phyloP scores from a whole-genome alignment of 2,797 vertebrate species.

The Galaxias olidus region DNA sequence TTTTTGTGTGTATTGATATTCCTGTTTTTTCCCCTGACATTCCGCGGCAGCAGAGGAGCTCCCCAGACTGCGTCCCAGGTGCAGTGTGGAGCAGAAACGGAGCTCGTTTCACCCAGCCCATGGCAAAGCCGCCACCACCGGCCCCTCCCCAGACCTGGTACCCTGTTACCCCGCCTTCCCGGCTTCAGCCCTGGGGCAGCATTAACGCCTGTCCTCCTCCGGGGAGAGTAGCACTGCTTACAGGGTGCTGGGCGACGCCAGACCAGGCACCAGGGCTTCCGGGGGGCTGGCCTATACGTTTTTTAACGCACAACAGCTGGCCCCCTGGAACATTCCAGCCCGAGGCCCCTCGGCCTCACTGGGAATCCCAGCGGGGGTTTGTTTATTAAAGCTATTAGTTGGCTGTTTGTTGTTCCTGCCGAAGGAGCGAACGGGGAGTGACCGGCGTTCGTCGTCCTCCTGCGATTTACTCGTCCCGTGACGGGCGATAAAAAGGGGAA shows the following conservation, averaged over 20 bases:
- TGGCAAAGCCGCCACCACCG: slow-evolving; percentile 20
- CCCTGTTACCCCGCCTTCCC: slow-evolving; percentile 34
- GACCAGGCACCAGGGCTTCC: slow-evolving; percentile 57
- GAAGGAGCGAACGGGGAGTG: slow-evolving; percentile 57
- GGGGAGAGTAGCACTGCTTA: slow-evolving; percentile 49
- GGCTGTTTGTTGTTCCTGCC: slow-evolving; percentile 75
- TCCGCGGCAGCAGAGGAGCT: slow-evolving; percentile 21
- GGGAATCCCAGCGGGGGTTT: slow-evolving; percentile 73
- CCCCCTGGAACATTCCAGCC: slow-evolving; percentile 76
- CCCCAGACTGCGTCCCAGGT: slow-evolving; percentile 69
- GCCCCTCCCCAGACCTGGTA: slow-evolving; percentile 24
- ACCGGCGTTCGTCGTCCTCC: slow-evolving; percentile 51
- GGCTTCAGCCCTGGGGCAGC: slow-evolving; percentile 53
- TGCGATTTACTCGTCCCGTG: slow-evolving; percentile 4
- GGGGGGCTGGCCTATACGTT: slow-evolving; percentile 66
- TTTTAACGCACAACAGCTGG: slow-evolving; percentile 75
- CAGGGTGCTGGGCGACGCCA: slow-evolving; percentile 58
- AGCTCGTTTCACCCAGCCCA: slow-evolving; percentile 16
- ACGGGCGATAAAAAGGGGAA: too few species aligned
- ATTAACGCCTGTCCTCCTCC: slow-evolving; percentile 58
- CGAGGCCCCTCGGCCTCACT: slow-evolving; percentile 73
- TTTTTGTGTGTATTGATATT: slow-evolving; percentile 57
- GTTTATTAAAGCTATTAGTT: slow-evolving; percentile 77
- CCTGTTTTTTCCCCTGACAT: slow-evolving; percentile 68
- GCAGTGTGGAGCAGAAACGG: slow-evolving; percentile 43